Percentiles rank a stretch among this genome's conserved stretches.
Evolutionary conservation across 92 coral and sea anemone genomes (phyloP).

Genomic region (Chrysogorgia sp.): DNA sequence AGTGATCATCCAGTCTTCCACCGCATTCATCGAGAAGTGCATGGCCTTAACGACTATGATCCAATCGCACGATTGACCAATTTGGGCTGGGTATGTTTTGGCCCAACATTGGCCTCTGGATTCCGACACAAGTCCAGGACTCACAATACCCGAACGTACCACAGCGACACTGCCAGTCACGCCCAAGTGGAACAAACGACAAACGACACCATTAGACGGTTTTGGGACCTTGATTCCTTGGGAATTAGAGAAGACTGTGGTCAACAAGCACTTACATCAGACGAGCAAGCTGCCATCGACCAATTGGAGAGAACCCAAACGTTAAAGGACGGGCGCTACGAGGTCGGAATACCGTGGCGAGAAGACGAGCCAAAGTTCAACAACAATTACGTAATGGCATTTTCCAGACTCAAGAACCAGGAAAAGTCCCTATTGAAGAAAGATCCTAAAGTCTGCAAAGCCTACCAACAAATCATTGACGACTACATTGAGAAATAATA

Average conservation of each 20-base stretch:
- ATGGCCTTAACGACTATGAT: constrained; percentile 47
- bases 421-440: constrained; percentile 10
- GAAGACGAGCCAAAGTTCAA: constrained; percentile 42
- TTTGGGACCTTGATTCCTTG: constrained; percentile 57
- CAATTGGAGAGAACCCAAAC: constrained; percentile 7
- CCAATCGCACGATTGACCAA: constrained; percentile 61
- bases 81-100: constrained; percentile 68
- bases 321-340: constrained; percentile 38
- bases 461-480: constrained; percentile 29
- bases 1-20: constrained; percentile 67
- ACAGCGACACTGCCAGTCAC: constrained; percentile 23
- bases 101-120: constrained; percentile 55
- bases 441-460: constrained; percentile 29
- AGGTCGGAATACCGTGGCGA: constrained; percentile 50
- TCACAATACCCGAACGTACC: constrained; percentile 56
- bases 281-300: constrained; percentile 35
- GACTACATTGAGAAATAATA: constrained; percentile 47
- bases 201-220: constrained; percentile 38
- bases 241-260: constrained; percentile 41
- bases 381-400: constrained; percentile 50
- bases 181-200: constrained; percentile 32
- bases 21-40: constrained; percentile 52
- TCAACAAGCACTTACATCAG: constrained; percentile 33
- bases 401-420: not conserved
- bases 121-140: constrained; percentile 43